Base-by-base conservation (phyloP, 2,113 vertebrate genomes). In the Sceloporus undulatus region DNA sequence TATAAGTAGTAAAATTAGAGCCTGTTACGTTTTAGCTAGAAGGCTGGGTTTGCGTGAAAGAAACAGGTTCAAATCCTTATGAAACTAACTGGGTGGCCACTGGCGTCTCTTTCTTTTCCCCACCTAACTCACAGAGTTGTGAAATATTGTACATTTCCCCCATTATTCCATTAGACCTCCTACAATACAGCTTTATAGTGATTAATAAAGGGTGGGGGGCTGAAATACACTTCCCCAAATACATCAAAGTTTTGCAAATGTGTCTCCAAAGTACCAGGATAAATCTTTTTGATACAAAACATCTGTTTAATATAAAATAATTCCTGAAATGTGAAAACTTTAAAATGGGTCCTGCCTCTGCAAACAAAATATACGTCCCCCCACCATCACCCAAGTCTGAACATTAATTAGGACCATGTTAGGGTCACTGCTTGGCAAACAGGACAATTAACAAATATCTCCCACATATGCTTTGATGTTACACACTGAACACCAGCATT, bases 91-190 rank as follows among this genome's bases (percentile, higher is more conserved):
- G 76, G 77, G 78, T 80, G 82, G 87, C 92, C 48, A 91, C 89
- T 86, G 91, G 59, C 82, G 65, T 87, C 89, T 90, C 87, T 82
- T 89, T 70, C 85, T 83, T 23, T 42, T 25, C 59, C 68, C 52
- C 59, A 42, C 38, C 70, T 70, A 81, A 38, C 73, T 83, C 87
- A 90, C 84, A 87, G 68, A 68, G 81, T 86, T 85, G 84, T 92
- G 91, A 92, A 65, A 91, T 59, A 93, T 81, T 52, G 81, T 40
- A 82, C 82, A 92, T 93, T 93, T 91, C 59, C 73, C 84, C 85
- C 38, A 21, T 34, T 82, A 93, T 87, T 91, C 65, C 86, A 87
- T 78, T 89, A 85, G 80, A 87, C 56, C 62, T 89, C 71, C 62
- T 88, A 82, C 59, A 56, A 75, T 73, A 87, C 73, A 82, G 86